Base-by-base conservation (phyloP, 92 coral and sea anemone species). In the Heliopora coerulea region DNA sequence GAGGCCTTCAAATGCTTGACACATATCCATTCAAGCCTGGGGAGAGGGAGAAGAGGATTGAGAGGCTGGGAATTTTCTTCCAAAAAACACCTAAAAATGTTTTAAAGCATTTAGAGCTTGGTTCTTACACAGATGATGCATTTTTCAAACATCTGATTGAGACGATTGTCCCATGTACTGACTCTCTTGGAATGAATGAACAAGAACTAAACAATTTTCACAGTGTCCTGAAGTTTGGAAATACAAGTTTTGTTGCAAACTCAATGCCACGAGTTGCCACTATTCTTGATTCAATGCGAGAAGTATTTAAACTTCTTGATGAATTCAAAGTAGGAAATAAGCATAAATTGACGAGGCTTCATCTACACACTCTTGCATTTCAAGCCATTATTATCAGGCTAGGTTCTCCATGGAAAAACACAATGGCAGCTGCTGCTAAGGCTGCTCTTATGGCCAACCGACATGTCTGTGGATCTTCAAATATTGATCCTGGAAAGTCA, bases 381-480 rank as follows among this genome's bases (percentile, higher is more conserved):
- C 97, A 91, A 78, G 97, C 81, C 49, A 75, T 89, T 72, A 80
- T 88, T 83, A 78, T 88, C 0, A 75, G 87, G 26, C 80, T 68
- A 28, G 83, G 68, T 44, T 82, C 90, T 62, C 19, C 49, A 24
- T 91, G 97, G 97, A 86, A 79, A 27, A 85, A 91, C 68, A 70
- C 86, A 6, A 79, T 74, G 28, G 88, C 80, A 3, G 97, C 96
- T 17, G 89, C 87, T 0, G 91, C 96, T 1, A 91, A 91, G 31
- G 97, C 97, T 29, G 89, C 97, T 0, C 85, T 91, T 13, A 91
- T 90, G 10, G 97, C 97, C 24, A 88, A 93, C 0, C 64, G 97
- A 62, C 83, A 82, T 83, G 88, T 91, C 40, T 91, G 97, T 83
- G 97, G 97, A 25, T 91, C 97, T 25, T 50, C 74, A 27, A 75